phyloP scores from a whole-genome alignment of 23 tunicate species.

The Halocynthia roretzi region DNA sequence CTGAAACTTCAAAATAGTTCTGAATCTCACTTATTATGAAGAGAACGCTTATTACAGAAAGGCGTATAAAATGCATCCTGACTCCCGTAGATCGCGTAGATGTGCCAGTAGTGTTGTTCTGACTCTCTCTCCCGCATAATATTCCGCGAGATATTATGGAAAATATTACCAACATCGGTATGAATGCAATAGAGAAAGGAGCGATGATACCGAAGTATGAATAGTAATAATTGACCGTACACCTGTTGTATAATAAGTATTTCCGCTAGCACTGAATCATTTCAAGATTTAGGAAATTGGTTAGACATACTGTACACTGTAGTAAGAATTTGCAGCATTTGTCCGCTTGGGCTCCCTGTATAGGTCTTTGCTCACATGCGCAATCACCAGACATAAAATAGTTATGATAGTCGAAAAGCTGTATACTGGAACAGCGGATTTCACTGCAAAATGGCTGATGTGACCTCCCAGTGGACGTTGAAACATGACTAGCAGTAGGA shows the following conservation, averaged over 20 bases:
- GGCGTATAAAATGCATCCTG: constrained; percentile 31
- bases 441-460: constrained; percentile 55
- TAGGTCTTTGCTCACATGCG: not conserved
- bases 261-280: not conserved
- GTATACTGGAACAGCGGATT: constrained; percentile 51
- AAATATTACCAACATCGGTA: constrained; percentile 25
- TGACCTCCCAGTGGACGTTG: constrained; percentile 60
- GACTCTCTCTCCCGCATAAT: not conserved
- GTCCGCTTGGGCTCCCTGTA: no score
- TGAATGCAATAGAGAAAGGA: constrained; percentile 24
- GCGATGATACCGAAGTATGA: constrained; percentile 23
- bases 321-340: no score
- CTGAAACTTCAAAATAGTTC: not conserved
- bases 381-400: constrained; percentile 23
- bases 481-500: constrained; percentile 58
- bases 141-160: constrained; percentile 20
- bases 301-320: not conserved
- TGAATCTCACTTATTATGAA: constrained; percentile 25
- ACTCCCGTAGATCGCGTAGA: constrained; percentile 3
- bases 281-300: not conserved
- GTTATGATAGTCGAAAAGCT: constrained; percentile 30
- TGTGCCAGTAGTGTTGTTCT: not conserved
- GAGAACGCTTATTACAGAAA: constrained; percentile 34
- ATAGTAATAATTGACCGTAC: constrained; percentile 29
- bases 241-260: constrained; percentile 13